These are phyloP conservation scores for Melanchra persicariae DNA, from an alignment of 2,888 invertebrate species.

Conservation along the genomic window DNA sequence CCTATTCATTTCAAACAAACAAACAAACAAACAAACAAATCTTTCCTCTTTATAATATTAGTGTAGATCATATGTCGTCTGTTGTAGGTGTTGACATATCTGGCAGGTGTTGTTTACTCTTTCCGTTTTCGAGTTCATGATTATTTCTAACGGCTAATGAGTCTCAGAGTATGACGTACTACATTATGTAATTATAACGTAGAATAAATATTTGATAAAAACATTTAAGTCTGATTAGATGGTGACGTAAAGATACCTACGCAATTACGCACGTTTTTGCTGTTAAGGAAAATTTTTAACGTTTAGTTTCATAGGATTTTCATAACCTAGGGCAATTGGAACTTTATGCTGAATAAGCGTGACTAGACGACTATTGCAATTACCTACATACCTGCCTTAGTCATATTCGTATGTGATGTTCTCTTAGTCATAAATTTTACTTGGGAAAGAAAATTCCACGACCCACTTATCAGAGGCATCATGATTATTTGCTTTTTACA, in stretches of 20 bases:
- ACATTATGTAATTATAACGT: not conserved
- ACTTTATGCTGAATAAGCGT: conserved; percentile 22
- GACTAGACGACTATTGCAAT: conserved; percentile 20
- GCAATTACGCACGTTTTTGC: not conserved
- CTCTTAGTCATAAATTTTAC: conserved; percentile 20
- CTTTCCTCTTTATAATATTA: too few relatives aligned
- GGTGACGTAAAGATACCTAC: not conserved
- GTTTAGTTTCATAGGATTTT: conserved; percentile 6
- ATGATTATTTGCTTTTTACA: not conserved
- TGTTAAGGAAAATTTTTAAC: conserved; percentile 13
- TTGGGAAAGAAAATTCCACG: conserved; percentile 3
- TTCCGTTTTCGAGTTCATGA: conserved; percentile 15
- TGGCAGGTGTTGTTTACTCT: conserved; percentile 9
- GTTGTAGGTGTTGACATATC: conserved; percentile 3
- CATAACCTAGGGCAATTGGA: conserved; percentile 43
- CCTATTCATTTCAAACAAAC: too few relatives aligned
- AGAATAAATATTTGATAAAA: conserved; percentile 7
- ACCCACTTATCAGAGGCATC: not conserved
- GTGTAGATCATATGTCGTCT: conserved; percentile 16
- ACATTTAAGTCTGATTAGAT: not conserved
- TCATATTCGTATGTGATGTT: conserved; percentile 12
- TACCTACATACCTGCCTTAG: conserved; percentile 14
- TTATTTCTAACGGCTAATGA: conserved; percentile 11
- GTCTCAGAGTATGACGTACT: conserved; percentile 10
- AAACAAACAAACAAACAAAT: too few relatives aligned